A percentile compares a stretch with the other conserved stretches of the same genome.
These are phyloP conservation scores for Echinometra lucunter DNA, from an alignment of 53 echinoderm and acorn worm species.

Conservation along the genomic window DNA sequence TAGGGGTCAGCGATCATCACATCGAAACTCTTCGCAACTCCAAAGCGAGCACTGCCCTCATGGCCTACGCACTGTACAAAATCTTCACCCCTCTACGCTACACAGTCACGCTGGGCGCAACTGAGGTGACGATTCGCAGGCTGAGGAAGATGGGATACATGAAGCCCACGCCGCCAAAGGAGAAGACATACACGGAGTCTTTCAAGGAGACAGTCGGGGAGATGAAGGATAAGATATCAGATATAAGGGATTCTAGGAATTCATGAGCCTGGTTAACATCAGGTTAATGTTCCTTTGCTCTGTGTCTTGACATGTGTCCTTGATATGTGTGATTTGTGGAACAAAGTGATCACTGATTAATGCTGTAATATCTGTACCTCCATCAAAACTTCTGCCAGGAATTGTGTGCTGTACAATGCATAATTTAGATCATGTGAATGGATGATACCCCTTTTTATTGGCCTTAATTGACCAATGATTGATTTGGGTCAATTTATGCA, in stretches of 20 bases:
- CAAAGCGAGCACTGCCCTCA: slow-evolving; percentile 88
- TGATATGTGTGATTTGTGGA: neutral
- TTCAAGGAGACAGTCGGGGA: slow-evolving; percentile 85
- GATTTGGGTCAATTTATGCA: neutral
- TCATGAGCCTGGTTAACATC: neutral
- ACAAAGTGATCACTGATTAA: neutral
- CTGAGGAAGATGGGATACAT: slow-evolving; percentile 86
- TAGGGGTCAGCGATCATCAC: slow-evolving; percentile 91
- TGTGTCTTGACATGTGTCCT: neutral
- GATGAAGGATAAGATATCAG: slow-evolving; percentile 81
- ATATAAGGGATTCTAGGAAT: slow-evolving; percentile 32
- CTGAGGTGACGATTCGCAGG: slow-evolving; percentile 86
- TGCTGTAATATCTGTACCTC: neutral
- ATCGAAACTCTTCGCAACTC: slow-evolving; percentile 82
- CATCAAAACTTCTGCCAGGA: neutral
- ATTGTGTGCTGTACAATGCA: no score
- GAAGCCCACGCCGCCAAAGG: slow-evolving; percentile 83
- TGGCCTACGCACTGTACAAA: slow-evolving; percentile 98
- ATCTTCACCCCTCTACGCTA: slow-evolving; percentile 94
- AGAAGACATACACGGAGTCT: slow-evolving; percentile 90
- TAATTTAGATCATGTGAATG: no score
- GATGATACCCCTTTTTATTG: no score
- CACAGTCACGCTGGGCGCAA: slow-evolving; percentile 91
- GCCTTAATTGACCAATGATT: no score
- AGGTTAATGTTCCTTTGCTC: neutral